Evolutionary conservation across 2,797 vertebrate species (phyloP).

Genomic region (Argya squamiceps): DNA sequence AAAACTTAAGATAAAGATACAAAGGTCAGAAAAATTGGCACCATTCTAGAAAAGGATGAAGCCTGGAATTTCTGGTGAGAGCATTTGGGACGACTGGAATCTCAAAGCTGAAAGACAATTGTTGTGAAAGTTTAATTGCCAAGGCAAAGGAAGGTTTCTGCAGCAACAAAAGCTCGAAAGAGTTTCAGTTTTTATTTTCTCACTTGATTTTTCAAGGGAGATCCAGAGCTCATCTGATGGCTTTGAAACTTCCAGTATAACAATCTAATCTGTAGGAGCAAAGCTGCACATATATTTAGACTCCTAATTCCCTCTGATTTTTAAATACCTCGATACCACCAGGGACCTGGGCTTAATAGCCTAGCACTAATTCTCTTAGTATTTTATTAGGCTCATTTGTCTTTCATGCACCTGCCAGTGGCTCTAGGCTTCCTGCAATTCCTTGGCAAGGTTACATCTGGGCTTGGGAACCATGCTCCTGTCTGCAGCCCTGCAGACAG

Average conservation of each 20-base stretch:
- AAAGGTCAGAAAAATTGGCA: neutral
- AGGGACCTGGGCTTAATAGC: neutral
- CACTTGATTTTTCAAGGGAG: neutral
- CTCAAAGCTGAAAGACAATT: neutral
- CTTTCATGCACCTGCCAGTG: slow-evolving; percentile 4
- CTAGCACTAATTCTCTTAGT: slow-evolving; percentile 24
- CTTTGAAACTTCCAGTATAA: neutral
- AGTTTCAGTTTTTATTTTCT: neutral
- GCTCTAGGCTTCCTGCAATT: neutral
- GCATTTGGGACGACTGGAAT: neutral
- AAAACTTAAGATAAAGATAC: no score
- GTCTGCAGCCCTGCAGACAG: neutral
- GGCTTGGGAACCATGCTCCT: neutral
- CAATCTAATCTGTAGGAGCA: neutral
- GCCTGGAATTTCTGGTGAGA: neutral
- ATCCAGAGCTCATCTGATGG: neutral
- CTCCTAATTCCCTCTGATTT: slow-evolving; percentile 11
- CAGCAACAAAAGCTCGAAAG: neutral
- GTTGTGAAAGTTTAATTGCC: neutral
- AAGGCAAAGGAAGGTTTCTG: neutral
- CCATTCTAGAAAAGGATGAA: neutral
- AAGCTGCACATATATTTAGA: neutral
- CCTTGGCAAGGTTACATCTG: neutral
- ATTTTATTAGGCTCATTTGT: slow-evolving; percentile 9
- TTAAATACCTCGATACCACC: neutral